Base-by-base conservation (phyloP, 2,113 vertebrate genomes). In the Ahaetulla prasina region DNA sequence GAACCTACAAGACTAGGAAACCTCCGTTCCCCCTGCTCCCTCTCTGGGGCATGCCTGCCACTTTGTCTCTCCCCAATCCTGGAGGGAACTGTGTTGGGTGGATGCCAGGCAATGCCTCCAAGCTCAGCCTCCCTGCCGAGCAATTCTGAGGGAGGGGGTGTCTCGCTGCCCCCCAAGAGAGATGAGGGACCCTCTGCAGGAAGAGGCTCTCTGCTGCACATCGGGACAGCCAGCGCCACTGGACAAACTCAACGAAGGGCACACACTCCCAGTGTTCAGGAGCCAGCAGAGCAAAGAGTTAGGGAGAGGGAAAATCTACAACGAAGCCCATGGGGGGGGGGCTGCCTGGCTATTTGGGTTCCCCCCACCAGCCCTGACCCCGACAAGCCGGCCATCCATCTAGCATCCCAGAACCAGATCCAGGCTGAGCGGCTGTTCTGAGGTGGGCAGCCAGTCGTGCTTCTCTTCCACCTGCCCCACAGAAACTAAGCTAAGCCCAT, bases 211-310 rank as follows among this genome's bases (percentile, higher is more conserved):
- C 89, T 50, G 54, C 54, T 49, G 30, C 60, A 16, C 50, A 35
- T 18, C 1, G 9, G 80, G 18, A 45, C 18, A n/a, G 7, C 87
- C 25, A 47, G 87, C 23, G 52, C 27, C 86, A 20, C 47, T 25
- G 39, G 6, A 30, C 3, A 30, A 30, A 47, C 49, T 25, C 45
- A 53, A 89, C 68, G 87, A 14, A 63, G 85, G 52, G 35, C 6
- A 47, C 52, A 0, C 63, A n/a, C 30, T 80, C 43, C 91, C 88
- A 89, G 88, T 53, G 39, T 85, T 89, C 92, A 89, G 92, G 92
- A 92, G 88, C 88, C 92, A 92, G 92, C 88, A 89, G 92, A 89
- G 74, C 88, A 23, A 89, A 85, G 92, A 60, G 88, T 85, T 85
- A 50, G 80, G 88, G 92, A 92, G 91, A 80, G 68, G 27, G 39